Evolutionary conservation across 2,888 invertebrate species (phyloP).

Genomic region (Neoaliturus tenellus): DNA sequence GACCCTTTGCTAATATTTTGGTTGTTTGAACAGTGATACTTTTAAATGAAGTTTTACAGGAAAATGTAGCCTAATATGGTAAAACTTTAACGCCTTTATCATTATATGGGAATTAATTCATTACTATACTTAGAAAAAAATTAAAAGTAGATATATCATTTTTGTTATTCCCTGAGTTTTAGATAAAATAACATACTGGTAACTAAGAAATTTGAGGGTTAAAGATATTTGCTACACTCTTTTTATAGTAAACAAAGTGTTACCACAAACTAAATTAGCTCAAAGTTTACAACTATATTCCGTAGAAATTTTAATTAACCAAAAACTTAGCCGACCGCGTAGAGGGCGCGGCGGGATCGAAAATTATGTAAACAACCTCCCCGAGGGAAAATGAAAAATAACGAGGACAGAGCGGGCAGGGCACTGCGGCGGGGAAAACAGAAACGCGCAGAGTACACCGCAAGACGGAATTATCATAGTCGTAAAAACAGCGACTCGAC

Average conservation of each 20-base stretch:
- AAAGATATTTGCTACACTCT: no score
- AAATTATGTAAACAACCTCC: constrained; percentile 44
- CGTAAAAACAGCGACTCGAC: constrained; percentile 48
- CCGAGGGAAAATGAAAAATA: constrained; percentile 32
- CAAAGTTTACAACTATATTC: neutral
- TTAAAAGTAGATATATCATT: no score
- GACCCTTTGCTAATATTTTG: no score
- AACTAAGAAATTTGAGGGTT: no score
- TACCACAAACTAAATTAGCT: neutral
- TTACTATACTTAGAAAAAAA: no score
- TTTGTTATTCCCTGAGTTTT: no score
- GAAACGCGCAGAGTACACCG: neutral
- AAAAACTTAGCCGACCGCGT: constrained; percentile 4
- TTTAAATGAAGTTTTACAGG: no score
- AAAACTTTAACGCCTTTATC: no score
- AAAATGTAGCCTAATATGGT: no score
- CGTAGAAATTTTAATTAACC: constrained; percentile 1
- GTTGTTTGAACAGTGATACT: no score
- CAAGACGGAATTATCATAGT: constrained; percentile 37
- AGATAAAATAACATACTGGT: no score
- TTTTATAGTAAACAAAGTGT: neutral
- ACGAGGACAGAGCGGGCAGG: neutral
- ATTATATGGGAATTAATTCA: no score
- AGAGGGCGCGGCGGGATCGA: neutral
- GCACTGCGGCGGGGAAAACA: neutral